Percentiles rank a stretch among this genome's conserved stretches.
Evolutionary conservation across 2,888 invertebrate species (phyloP).

Genomic region (Drosophila subsilvestris): DNA sequence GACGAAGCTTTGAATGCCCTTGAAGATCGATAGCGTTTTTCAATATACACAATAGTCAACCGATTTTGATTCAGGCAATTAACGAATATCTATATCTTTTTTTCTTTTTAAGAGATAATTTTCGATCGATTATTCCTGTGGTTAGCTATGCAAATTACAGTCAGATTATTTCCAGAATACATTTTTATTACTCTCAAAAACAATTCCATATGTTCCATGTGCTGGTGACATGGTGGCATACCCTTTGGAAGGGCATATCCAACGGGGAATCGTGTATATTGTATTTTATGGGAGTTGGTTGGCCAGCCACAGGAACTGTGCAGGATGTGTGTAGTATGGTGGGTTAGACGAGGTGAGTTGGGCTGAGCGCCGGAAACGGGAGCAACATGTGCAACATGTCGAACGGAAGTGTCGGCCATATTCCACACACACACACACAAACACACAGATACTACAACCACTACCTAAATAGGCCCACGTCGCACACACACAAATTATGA

Average conservation of each 20-base stretch:
- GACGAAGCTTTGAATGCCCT: background rate
- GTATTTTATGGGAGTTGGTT: constrained; percentile 66
- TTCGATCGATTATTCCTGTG: too few species aligned
- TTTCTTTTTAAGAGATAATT: too few species aligned
- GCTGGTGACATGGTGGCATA: background rate
- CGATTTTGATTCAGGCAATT: too few species aligned
- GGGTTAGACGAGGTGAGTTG: constrained; percentile 29
- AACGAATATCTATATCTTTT: too few species aligned
- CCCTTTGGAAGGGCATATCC: background rate
- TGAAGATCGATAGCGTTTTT: too few species aligned
- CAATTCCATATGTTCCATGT: too few species aligned
- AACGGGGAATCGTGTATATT: constrained; percentile 41
- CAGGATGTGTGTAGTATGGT: constrained; percentile 9
- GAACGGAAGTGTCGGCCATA: constrained; percentile 80
- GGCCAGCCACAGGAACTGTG: background rate
- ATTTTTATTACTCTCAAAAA: too few species aligned
- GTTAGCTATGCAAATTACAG: too few species aligned
- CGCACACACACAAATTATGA: constrained; percentile 65
- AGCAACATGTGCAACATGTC: constrained; percentile 81
- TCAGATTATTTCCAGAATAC: too few species aligned
- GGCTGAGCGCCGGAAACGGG: constrained; percentile 65
- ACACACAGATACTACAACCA: background rate
- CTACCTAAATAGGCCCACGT: constrained; percentile 71
- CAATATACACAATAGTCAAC: too few species aligned
- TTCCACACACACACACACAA: constrained; percentile 55